These are phyloP conservation scores for Phrynosoma blainvillii DNA, from an alignment of 2,113 vertebrate genomes.

Conservation along the genomic window DNA sequence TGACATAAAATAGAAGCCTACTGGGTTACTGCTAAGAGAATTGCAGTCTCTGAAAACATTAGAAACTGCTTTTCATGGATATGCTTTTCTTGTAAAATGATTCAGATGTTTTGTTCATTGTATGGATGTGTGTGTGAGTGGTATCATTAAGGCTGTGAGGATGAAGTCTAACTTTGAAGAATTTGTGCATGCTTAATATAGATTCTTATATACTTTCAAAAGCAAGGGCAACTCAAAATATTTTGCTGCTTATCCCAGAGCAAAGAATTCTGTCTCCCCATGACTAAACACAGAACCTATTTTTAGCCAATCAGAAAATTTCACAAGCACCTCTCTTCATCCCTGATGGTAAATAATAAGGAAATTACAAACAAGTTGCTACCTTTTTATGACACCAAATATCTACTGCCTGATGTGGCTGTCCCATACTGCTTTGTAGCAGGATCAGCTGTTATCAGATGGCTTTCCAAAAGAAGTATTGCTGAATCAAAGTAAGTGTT, in stretches of 20 bases:
- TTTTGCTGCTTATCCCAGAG: neutral
- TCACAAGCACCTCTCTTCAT: neutral
- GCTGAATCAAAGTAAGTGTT: neutral
- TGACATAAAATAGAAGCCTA: constrained; percentile 24
- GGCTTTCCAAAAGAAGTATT: neutral
- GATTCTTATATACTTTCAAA: neutral
- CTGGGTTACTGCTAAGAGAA: constrained; percentile 17
- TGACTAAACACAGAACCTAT: too few species aligned
- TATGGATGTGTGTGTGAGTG: neutral
- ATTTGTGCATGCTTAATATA: neutral
- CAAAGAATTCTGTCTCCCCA: neutral
- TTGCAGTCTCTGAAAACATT: constrained; percentile 7
- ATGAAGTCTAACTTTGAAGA: neutral
- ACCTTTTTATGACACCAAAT: neutral
- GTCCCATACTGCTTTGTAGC: neutral
- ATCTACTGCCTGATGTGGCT: neutral
- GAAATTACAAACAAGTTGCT: neutral
- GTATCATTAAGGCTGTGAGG: neutral
- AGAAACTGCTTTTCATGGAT: constrained; percentile 14
- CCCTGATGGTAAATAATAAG: neutral
- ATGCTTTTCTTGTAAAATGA: constrained; percentile 20
- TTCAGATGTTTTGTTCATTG: neutral
- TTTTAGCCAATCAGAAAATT: neutral
- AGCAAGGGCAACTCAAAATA: neutral
- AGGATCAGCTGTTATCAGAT: neutral